Conservation (phyloP, 1,140 invertebrate genomes). For the Drosophila pseudoananassae region DNA sequence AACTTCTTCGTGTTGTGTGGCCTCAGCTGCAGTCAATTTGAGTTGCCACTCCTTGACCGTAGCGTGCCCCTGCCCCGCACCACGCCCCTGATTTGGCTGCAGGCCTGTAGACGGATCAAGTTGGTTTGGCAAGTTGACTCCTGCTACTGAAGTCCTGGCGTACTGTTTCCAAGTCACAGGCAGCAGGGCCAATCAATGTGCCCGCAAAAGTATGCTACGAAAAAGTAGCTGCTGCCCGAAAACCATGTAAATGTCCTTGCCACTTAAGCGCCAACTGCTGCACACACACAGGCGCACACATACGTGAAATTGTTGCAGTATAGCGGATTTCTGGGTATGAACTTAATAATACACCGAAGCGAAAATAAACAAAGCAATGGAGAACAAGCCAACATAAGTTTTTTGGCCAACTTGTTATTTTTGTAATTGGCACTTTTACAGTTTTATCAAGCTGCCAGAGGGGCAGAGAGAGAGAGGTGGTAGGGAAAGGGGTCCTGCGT, state of each 20-base stretch:
- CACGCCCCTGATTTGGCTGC: conserved; percentile 27
- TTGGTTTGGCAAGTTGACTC: conserved; percentile 47
- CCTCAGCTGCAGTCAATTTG: conserved; percentile 77
- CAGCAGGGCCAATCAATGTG: conserved; percentile 38
- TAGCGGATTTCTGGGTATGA: conserved; percentile 41
- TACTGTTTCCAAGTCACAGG: too few species aligned
- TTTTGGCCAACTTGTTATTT: conserved; percentile 66
- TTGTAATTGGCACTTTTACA: conserved; percentile 68
- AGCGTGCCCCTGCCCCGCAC: background rate
- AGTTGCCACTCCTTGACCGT: conserved; percentile 27
- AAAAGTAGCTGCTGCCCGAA: conserved; percentile 51
- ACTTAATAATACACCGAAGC: conserved; percentile 47
- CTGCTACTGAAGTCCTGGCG: conserved; percentile 5
- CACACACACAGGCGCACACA: conserved; percentile 1
- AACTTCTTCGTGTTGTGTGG: conserved; percentile 53
- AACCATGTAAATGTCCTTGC: conserved; percentile 59
- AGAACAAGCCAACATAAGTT: conserved; percentile 32
- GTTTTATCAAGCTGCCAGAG: conserved; percentile 41
- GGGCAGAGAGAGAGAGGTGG: background rate
- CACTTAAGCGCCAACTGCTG: conserved; percentile 49
- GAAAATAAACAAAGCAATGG: conserved; percentile 11
- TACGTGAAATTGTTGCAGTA: conserved; percentile 11
- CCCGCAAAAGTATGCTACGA: conserved; percentile 69
- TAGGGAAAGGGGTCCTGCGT: background rate
- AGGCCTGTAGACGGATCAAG: conserved; percentile 52